A percentile compares a stretch with the other conserved stretches of the same genome.
These are phyloP conservation scores for Percopsis transmontana DNA, from an alignment of 2,113 vertebrate genomes.

Conservation along the genomic window DNA sequence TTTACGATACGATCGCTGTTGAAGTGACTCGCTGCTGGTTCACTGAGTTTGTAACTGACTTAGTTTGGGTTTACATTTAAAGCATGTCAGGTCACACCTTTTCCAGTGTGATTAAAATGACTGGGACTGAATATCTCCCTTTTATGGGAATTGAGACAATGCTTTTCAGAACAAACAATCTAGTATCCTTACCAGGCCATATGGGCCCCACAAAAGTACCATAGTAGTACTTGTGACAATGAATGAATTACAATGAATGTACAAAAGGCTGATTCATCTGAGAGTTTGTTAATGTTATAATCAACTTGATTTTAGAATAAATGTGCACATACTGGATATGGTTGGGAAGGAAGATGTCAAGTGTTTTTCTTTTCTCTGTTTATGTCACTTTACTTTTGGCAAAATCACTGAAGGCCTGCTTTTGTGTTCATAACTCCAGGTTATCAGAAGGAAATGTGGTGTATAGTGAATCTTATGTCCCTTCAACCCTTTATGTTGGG, in stretches of 20 bases:
- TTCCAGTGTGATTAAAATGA: neutral
- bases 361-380: slow-evolving; percentile 5
- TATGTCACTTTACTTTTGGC: slow-evolving; percentile 5
- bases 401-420: slow-evolving; percentile 3
- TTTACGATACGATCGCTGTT: slow-evolving; percentile 58
- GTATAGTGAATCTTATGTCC: slow-evolving; percentile 19
- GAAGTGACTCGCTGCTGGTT: slow-evolving; percentile 39
- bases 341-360: slow-evolving; percentile 4
- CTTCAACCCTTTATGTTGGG: slow-evolving; percentile 1
- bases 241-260: slow-evolving; percentile 52
- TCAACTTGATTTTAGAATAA: slow-evolving; percentile 12
- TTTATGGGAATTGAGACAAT: slow-evolving; percentile 13
- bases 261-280: slow-evolving; percentile 38
- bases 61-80: slow-evolving; percentile 2
- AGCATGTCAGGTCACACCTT: neutral
- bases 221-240: slow-evolving; percentile 35
- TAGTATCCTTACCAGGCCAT: slow-evolving; percentile 12
- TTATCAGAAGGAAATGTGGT: slow-evolving; percentile 29
- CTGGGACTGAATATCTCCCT: neutral
- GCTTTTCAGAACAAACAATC: neutral
- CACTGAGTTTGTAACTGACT: slow-evolving; percentile 18
- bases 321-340: slow-evolving; percentile 40
- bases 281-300: slow-evolving; percentile 18
- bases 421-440: slow-evolving; percentile 14
- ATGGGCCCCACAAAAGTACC: slow-evolving; percentile 44